Percentiles rank a stretch among this genome's conserved stretches.
These are phyloP conservation scores for Eucera pruinosa DNA, from an alignment of 2,888 invertebrate species.

Conservation along the genomic window DNA sequence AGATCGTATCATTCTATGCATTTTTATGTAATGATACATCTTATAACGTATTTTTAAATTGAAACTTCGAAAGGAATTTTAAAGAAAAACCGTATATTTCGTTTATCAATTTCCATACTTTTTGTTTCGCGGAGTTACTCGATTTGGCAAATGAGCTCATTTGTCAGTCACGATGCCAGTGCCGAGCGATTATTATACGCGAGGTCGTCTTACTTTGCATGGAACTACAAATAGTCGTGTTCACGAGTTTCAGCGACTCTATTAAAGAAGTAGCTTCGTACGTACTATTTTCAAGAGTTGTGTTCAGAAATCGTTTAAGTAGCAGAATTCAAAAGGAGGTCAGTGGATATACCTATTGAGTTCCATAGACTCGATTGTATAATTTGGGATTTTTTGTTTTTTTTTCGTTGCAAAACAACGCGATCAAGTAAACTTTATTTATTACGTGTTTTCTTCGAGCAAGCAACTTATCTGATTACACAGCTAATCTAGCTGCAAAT, in stretches of 20 bases:
- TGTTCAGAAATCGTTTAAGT: background rate
- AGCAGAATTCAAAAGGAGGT: background rate
- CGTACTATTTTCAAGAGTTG: background rate
- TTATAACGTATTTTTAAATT: too few species aligned
- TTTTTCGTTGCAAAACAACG: background rate
- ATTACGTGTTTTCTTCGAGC: slow-evolving; percentile 8
- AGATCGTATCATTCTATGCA: too few species aligned
- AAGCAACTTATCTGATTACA: slow-evolving; percentile 15
- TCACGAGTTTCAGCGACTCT: slow-evolving; percentile 30
- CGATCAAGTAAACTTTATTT: background rate
- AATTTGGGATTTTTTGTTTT: background rate
- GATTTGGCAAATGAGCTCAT: too few species aligned
- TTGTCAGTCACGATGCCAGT: slow-evolving; percentile 43
- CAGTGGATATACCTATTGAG: too few species aligned
- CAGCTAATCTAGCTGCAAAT: slow-evolving; percentile 9
- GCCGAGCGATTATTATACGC: slow-evolving; percentile 40
- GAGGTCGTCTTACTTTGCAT: slow-evolving; percentile 34
- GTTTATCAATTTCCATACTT: too few species aligned
- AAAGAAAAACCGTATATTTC: too few species aligned
- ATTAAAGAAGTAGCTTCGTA: background rate
- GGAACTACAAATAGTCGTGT: slow-evolving; percentile 47
- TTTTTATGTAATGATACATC: too few species aligned
- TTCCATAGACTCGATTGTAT: background rate
- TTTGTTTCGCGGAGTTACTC: too few species aligned
- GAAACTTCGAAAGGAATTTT: too few species aligned